Evolutionary conservation across 2,797 vertebrate genomes (phyloP).

Genomic region (Aphelocoma californica): DNA sequence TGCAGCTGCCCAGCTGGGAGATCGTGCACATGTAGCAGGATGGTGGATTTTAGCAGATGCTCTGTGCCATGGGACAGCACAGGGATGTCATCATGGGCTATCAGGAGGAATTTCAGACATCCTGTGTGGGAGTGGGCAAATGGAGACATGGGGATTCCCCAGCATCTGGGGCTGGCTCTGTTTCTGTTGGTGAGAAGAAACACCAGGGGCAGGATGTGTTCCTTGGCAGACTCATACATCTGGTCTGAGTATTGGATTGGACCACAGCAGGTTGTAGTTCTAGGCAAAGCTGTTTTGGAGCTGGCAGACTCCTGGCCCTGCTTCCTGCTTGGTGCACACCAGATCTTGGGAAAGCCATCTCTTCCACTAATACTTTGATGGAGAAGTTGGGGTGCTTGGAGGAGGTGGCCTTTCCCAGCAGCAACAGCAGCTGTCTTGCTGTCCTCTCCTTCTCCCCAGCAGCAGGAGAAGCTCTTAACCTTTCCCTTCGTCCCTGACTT

Average conservation of each 20-base stretch:
- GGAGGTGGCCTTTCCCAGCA: neutral
- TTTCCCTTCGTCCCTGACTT: neutral
- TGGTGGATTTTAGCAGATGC: neutral
- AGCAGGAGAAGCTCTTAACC: neutral
- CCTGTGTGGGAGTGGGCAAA: neutral
- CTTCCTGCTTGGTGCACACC: fast-evolving
- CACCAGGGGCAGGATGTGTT: neutral
- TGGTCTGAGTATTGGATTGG: neutral
- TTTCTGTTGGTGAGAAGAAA: neutral
- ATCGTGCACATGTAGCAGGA: neutral
- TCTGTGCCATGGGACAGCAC: neutral
- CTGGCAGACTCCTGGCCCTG: neutral
- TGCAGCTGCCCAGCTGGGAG: neutral
- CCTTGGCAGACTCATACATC: neutral
- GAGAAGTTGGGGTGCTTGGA: neutral
- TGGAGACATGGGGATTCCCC: neutral
- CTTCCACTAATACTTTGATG: neutral
- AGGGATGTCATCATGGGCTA: neutral
- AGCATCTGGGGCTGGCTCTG: neutral
- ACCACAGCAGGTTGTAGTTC: neutral
- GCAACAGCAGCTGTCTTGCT: neutral
- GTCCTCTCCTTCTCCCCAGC: neutral
- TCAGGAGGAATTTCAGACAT: neutral
- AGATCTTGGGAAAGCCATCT: neutral
- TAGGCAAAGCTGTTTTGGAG: neutral